Base-by-base conservation (phyloP, 64 coral and sea anemone species). In the Dendrophyllia cribrosa region DNA sequence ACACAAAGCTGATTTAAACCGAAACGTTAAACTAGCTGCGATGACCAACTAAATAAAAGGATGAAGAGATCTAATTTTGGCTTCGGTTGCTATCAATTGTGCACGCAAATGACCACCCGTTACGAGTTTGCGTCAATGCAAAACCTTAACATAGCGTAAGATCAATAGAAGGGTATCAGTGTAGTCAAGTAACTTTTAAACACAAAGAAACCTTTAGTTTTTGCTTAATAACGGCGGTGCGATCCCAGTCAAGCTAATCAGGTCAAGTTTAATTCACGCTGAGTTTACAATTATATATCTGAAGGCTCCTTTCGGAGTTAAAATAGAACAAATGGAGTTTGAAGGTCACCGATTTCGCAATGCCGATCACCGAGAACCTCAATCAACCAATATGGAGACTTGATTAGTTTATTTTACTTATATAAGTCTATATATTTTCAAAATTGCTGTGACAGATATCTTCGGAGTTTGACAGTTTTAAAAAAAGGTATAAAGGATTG, bases 371-470 rank as follows among this genome's bases (percentile, higher is more conserved):
- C 48, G 21, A 23, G 49, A 19, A 77, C 17, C 7, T 53, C 49
- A 9, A 11, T n/a, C 17, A 49, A 24, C 6, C 51, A 11, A 10
- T 20, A 23, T 77, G 20, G 8, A 50, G 14, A 9, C 51, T 56
- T 21, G 7, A 12, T 10, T 4, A n/a, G 46, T 76, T 76, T 4
- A 52, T 52, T 76, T 46, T 17, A 15, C 34, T 34, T 34, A 34
- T 34, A 34, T 34, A 23, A 1, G 19, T 5, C 19, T 64, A 15
- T 25, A 9, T 20, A 1, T 52, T 43, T 12, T 51, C 5, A 8
- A 59, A 79, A 60, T 79, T 25, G 77, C 77, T 79, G 34, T 77
- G 49, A 79, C 77, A 79, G 77, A 79, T 34, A 43, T 84, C 59
- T 84, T 45, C 24, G 23, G 44, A 17, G 14, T 50, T 50, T 84